Percentiles rank a stretch among this genome's conserved stretches.
Conservation (phyloP, 1,140 invertebrate genomes). For the Meloidogyne chitwoodi region DNA sequence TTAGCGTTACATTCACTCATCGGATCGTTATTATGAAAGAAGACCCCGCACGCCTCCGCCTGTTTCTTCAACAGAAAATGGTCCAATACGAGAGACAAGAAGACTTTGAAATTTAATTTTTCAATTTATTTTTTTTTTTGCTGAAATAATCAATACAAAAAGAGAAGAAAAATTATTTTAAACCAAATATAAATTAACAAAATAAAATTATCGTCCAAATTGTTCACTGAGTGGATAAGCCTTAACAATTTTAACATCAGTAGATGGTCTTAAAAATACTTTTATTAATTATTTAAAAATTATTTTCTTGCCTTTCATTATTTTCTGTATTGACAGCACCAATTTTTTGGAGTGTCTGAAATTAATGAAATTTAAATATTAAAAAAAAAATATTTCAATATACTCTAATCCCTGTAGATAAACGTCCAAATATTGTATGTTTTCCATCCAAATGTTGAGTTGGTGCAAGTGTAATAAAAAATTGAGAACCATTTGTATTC, state of each 20-base stretch:
- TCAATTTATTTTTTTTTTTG: not conserved
- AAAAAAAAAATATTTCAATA: not conserved
- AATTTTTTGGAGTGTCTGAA: slow-evolving; percentile 19
- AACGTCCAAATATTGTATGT: slow-evolving; percentile 85
- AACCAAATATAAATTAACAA: not conserved
- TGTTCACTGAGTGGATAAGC: slow-evolving; percentile 16
- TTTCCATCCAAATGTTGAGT: slow-evolving; percentile 96
- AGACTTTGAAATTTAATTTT: not conserved
- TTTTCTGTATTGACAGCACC: slow-evolving; percentile 22
- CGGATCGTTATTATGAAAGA: not conserved
- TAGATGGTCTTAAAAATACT: not conserved
- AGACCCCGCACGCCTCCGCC: not conserved
- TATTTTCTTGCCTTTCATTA: slow-evolving; percentile 6
- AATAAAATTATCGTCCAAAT: not conserved
- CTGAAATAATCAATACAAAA: not conserved
- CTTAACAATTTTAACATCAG: slow-evolving; percentile 18
- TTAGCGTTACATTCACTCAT: not conserved
- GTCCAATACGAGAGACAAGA: not conserved
- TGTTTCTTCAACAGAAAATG: not conserved
- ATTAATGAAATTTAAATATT: not conserved
- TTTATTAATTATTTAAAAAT: not conserved
- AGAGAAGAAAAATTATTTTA: not conserved
- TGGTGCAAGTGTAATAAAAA: slow-evolving; percentile 92
- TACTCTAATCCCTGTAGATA: slow-evolving; percentile 62
- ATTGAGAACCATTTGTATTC: slow-evolving; percentile 93